phyloP scores from a whole-genome alignment of 2,113 vertebrate genomes.

The Carassius auratus region DNA sequence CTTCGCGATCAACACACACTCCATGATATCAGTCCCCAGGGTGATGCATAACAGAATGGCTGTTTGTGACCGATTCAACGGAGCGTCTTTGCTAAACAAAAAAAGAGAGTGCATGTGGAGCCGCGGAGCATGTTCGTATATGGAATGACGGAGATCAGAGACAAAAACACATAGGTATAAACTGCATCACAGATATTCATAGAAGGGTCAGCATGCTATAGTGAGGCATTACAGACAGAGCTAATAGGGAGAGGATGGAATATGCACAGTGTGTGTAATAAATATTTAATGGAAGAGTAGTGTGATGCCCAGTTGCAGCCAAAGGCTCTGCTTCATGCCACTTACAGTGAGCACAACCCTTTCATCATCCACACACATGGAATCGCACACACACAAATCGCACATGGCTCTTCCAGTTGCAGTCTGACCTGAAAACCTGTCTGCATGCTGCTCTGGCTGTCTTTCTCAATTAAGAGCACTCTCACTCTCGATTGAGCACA shows the following conservation, averaged over 20 bases:
- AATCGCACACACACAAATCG: slow-evolving; percentile 28
- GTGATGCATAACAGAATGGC: slow-evolving; percentile 26
- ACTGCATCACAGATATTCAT: slow-evolving; percentile 38
- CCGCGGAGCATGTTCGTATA: slow-evolving; percentile 25
- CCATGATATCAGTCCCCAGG: neutral
- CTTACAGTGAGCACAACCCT: slow-evolving; percentile 61
- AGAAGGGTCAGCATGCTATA: slow-evolving; percentile 44
- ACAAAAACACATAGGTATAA: slow-evolving; percentile 29
- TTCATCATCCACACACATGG: slow-evolving; percentile 52
- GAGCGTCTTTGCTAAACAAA: slow-evolving; percentile 18
- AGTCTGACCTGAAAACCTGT: slow-evolving; percentile 51
- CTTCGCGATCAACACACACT: neutral
- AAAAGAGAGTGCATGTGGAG: neutral
- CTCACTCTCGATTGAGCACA: slow-evolving; percentile 45
- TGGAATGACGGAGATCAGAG: slow-evolving; percentile 6
- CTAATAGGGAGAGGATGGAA: slow-evolving; percentile 53
- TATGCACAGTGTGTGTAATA: slow-evolving; percentile 56
- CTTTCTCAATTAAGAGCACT: slow-evolving; percentile 51
- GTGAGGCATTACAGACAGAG: slow-evolving; percentile 41
- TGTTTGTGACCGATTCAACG: slow-evolving; percentile 37
- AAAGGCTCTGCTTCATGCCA: slow-evolving; percentile 58
- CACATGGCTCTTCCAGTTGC: slow-evolving; percentile 43
- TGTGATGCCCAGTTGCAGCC: slow-evolving; percentile 58
- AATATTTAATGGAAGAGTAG: slow-evolving; percentile 60
- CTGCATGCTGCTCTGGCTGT: slow-evolving; percentile 42